Base-by-base conservation (phyloP, 2,797 vertebrate genomes). In the Megalops cyprinoides region DNA sequence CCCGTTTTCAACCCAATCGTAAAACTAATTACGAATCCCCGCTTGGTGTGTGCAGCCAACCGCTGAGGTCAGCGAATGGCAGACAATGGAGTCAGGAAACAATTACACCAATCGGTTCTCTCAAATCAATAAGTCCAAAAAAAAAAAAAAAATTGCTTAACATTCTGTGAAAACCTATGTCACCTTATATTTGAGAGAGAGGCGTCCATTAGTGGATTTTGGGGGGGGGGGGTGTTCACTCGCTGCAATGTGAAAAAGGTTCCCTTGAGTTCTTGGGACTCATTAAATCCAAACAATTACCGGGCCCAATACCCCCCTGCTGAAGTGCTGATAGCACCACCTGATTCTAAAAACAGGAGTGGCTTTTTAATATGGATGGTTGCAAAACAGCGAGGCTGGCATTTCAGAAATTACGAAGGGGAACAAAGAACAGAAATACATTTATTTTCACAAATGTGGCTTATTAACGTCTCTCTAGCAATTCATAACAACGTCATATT, bases 251-350 rank as follows among this genome's bases (percentile, higher is more conserved):
- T 34, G 23, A 58, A 74, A 58, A 60, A 18, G 44, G 3, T 37
- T 31, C 23, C 48, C 31, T n/a, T 6, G 60, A 42, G 65, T 31
- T 31, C 56, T 71, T 62, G 60, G 39, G 12, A 76, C 18, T 81
- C 77, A 82, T 85, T 80, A 77, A 82, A 81, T 55, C 5, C 44
- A 9, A 18, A 65, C 81, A 80, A 82, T 82, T 84, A 84, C 79
- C 73, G 58, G 74, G 67, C 76, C 74, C 73, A 48, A 85, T 84
- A n/a, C 81, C 77, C 42, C 62, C 34, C 31, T n/a, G 12, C 49
- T 20, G n/a, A n/a, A n/a, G n/a, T n/a, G n/a, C n/a, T n/a, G n/a
- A n/a, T n/a, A 49, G 28, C 46, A 58, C n/a, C 56, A 49, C 49
- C 31, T 8, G n/a, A 44, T 39, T 55, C n/a, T 53, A 28, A 42